Evolutionary conservation across 2,113 vertebrate species (phyloP).

Genomic region (Opisthocomus hoazin): DNA sequence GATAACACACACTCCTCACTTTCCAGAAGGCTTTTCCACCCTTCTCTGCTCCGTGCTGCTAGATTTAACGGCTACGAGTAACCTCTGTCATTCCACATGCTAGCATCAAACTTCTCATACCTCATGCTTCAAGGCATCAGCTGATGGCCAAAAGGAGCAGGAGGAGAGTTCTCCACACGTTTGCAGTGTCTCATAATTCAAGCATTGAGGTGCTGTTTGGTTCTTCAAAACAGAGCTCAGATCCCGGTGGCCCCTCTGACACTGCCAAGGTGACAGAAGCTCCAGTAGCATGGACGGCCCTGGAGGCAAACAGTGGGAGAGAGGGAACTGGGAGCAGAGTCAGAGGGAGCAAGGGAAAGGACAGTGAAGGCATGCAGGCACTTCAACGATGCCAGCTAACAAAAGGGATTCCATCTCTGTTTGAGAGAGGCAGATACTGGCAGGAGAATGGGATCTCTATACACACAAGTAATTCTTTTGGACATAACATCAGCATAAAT

Average conservation of each 20-base stretch:
- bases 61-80: background rate
- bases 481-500: background rate
- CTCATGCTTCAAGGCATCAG: background rate
- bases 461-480: background rate
- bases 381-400: background rate
- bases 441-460: background rate
- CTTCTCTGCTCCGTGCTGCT: background rate
- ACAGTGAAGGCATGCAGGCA: background rate
- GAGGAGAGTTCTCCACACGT: background rate
- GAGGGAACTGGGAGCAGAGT: background rate
- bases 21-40: background rate
- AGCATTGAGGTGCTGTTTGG: background rate
- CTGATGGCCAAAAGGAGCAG: background rate
- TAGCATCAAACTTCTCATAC: background rate
- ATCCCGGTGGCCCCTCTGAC: background rate
- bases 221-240: background rate
- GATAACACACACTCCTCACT: background rate
- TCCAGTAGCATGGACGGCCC: rapidly evolving
- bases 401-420: background rate
- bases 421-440: background rate
- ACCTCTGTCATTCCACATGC: background rate
- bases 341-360: background rate
- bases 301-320: background rate
- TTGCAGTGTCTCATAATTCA: background rate
- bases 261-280: background rate